A percentile compares a stretch with the other conserved stretches of the same genome.
These are phyloP conservation scores for Dicrostonyx torquatus DNA, from an alignment of 2,797 vertebrate species.

Conservation along the genomic window DNA sequence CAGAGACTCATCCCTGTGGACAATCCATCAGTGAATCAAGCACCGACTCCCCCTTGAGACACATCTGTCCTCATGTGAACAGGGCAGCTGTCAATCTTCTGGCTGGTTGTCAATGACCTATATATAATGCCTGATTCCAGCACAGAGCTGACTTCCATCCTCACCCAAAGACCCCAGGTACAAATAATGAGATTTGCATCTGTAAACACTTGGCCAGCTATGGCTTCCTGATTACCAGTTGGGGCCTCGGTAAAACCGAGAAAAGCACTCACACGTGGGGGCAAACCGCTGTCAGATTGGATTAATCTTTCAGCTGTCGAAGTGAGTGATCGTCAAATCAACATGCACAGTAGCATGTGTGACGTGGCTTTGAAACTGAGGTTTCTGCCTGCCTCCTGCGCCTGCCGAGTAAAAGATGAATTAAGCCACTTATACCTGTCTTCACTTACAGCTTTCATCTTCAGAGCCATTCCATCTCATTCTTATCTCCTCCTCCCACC, in stretches of 20 bases:
- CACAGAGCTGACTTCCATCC: background rate
- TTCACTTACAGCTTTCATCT: slow-evolving; percentile 50
- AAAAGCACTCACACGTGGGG: background rate
- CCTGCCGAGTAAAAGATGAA: slow-evolving; percentile 46
- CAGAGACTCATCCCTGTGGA: background rate
- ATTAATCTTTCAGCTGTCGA: slow-evolving; percentile 52
- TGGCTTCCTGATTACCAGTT: background rate
- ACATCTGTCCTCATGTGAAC: background rate
- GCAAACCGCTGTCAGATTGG: background rate
- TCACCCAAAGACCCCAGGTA: background rate
- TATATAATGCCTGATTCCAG: background rate
- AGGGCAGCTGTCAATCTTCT: background rate
- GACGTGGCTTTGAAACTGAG: slow-evolving; percentile 47
- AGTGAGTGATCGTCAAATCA: slow-evolving; percentile 8
- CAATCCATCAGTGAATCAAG: background rate
- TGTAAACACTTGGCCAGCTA: background rate
- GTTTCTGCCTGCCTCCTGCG: background rate
- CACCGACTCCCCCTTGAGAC: background rate
- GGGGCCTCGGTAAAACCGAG: background rate
- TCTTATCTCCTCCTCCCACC: slow-evolving; percentile 58
- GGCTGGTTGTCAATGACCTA: background rate
- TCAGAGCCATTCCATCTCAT: slow-evolving; percentile 57
- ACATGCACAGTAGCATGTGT: background rate
- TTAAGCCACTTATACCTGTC: slow-evolving; percentile 58
- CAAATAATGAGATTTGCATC: slow-evolving; percentile 27